Percentiles rank a stretch among this genome's conserved stretches.
Evolutionary conservation across 2,888 invertebrate genomes (phyloP).

Genomic region (Spodoptera picta): DNA sequence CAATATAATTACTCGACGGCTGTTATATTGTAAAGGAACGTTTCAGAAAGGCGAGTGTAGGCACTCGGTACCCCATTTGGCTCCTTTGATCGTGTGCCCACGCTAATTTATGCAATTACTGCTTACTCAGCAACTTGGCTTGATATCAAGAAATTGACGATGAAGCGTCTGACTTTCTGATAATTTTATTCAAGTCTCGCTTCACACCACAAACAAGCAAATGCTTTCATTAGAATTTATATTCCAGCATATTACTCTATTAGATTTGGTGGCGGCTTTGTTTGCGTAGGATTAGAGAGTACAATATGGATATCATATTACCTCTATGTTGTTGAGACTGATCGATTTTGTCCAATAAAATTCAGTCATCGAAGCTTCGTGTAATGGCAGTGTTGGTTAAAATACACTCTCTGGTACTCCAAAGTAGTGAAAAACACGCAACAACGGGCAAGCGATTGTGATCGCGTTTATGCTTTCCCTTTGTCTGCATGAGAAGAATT

Average conservation of each 20-base stretch:
- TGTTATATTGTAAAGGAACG: slow-evolving; percentile 57
- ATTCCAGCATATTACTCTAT: slow-evolving; percentile 36
- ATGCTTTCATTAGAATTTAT: slow-evolving; percentile 44
- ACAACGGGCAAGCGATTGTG: too few species aligned
- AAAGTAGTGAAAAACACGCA: background rate
- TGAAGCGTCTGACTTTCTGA: slow-evolving; percentile 41
- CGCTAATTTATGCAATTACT: slow-evolving; percentile 76
- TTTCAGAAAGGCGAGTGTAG: slow-evolving; percentile 56
- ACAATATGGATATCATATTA: slow-evolving; percentile 2
- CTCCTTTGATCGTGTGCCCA: slow-evolving; percentile 69
- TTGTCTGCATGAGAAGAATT: background rate
- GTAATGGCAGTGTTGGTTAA: background rate
- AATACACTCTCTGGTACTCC: background rate
- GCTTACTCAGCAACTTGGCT: slow-evolving; percentile 65
- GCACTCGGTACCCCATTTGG: slow-evolving; percentile 58
- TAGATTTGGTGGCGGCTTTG: slow-evolving; percentile 30
- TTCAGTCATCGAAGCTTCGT: background rate
- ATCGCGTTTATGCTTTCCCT: background rate
- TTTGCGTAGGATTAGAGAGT: slow-evolving; percentile 39
- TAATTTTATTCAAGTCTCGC: slow-evolving; percentile 53
- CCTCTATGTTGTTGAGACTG: too few species aligned
- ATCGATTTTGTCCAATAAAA: slow-evolving; percentile 8
- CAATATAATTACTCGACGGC: slow-evolving; percentile 52
- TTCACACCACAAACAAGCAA: slow-evolving; percentile 44
- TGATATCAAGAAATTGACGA: slow-evolving; percentile 65